Evolutionary conservation across 1,140 invertebrate species (phyloP).

Genomic region (Papilio polytes): DNA sequence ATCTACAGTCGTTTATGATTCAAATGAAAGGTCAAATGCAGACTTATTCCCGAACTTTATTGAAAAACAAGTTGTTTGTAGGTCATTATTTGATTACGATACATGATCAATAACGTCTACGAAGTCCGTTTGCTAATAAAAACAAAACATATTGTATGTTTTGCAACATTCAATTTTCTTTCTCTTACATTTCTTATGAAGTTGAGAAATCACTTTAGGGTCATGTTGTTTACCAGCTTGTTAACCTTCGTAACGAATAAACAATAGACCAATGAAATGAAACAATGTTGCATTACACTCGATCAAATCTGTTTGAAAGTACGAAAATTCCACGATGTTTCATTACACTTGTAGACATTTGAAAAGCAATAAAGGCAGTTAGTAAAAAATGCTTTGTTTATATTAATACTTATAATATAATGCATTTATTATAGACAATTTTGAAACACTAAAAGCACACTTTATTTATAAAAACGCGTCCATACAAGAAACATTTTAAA

Average conservation of each 20-base stretch:
- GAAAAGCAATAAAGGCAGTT: neutral
- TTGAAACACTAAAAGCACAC: neutral
- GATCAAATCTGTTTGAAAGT: neutral
- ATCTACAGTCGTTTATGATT: too few relatives aligned
- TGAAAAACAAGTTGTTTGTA: too few relatives aligned
- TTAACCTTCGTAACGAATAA: neutral
- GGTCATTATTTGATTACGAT: neutral
- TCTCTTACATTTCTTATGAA: slow-evolving; percentile 19
- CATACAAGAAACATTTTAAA: neutral
- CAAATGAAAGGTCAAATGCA: too few relatives aligned
- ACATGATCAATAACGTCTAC: neutral
- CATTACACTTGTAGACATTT: neutral
- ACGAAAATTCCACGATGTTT: neutral
- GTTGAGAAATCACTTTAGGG: neutral
- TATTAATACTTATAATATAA: neutral
- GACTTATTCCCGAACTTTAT: too few relatives aligned
- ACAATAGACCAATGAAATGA: neutral
- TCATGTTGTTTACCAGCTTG: neutral
- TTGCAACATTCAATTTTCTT: neutral
- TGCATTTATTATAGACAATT: too few relatives aligned
- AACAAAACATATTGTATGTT: neutral
- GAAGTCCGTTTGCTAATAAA: neutral
- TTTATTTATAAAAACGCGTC: neutral
- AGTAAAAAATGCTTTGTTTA: neutral
- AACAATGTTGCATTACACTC: neutral